Percentiles rank a stretch among this genome's conserved stretches.
Evolutionary conservation across 2,113 vertebrate species (phyloP).

Genomic region (Jacana jacana): DNA sequence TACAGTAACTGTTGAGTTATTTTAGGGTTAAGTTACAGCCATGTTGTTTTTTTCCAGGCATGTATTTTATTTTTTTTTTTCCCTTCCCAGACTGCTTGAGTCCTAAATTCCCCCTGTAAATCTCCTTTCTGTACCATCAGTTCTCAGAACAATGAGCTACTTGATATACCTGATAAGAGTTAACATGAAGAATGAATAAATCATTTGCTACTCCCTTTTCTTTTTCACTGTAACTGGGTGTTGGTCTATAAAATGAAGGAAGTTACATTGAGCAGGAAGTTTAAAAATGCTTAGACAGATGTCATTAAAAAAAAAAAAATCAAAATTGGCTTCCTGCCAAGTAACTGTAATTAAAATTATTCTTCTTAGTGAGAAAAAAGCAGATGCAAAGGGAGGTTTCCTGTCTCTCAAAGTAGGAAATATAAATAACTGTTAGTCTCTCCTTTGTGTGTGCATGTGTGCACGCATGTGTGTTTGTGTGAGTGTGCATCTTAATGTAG

Average conservation of each 20-base stretch:
- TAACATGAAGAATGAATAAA: conserved; percentile 51
- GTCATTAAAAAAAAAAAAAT: conserved; percentile 42
- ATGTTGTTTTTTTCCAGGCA: not conserved
- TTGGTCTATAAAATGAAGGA: conserved; percentile 63
- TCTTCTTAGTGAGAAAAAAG: conserved; percentile 63
- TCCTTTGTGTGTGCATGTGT: conserved; percentile 31
- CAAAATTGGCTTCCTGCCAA: conserved; percentile 60
- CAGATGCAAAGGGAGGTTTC: conserved; percentile 63
- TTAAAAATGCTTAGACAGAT: conserved; percentile 68
- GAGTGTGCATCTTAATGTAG: not conserved
- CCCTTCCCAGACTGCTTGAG: conserved; percentile 18
- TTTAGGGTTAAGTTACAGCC: conserved; percentile 47
- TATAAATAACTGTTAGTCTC: conserved; percentile 59
- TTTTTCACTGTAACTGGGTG: conserved; percentile 51
- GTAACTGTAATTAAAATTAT: conserved; percentile 68
- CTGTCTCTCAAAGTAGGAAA: conserved; percentile 63
- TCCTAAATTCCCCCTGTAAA: conserved; percentile 50
- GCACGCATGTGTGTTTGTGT: not conserved
- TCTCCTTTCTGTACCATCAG: conserved; percentile 44
- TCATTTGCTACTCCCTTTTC: conserved; percentile 45
- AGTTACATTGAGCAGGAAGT: conserved; percentile 65
- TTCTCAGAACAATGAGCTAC: conserved; percentile 42
- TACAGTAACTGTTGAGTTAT: not conserved
- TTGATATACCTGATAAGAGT: conserved; percentile 61
- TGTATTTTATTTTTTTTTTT: not conserved